Evolutionary conservation across 2,888 invertebrate species (phyloP), one percentile per base, ranked within the genome.

Genomic region (Limenitis camilla): DNA sequence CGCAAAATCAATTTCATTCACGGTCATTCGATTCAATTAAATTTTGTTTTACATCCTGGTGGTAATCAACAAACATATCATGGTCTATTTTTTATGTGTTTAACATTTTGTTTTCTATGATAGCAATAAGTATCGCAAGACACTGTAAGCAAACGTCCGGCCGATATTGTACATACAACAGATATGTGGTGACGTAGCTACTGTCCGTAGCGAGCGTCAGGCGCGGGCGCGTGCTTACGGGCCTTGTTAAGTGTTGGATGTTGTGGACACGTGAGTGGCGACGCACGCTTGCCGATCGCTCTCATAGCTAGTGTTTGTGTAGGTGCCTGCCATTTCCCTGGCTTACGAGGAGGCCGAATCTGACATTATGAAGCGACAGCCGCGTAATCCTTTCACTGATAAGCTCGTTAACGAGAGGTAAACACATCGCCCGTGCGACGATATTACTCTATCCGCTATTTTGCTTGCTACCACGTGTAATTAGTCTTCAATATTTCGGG

Each of bases 321-420:
- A 95, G 96, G 95, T 96, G 90, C 97, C 97, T 88, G 97, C 97
- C 90, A 97, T 97, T 90, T 97, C 97, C 89, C 92, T 97, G 92
- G 97, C 97, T 89, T 97, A 97, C 91, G 97, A 97, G 92, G 94
- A 95, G 90, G 96, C 97, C 88, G 97, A 97, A 91, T 96, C 95
- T 89, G 97, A 97, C 93, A 97, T 97, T 89, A 97, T 97, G 97
- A 97, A 97, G 93, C 94, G 97, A 89, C 94, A 94, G 90, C 97
- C 97, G 89, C 94, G 97, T 92, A 94, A 97, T 91, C 96, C 97
- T 89, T 93, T 94, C 92, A 92, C 91, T 90, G 97, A 98, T 92
- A 97, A 97, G 92, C 95, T 98, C 88, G 97, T 98, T 88, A 98
- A 98, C 91, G 96, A 95, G 93, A 97, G 98, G 96, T 96, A 93